These are phyloP conservation scores for Scelioninae gen. 1 DNA, from an alignment of 2,888 invertebrate genomes.

Conservation along the genomic window DNA sequence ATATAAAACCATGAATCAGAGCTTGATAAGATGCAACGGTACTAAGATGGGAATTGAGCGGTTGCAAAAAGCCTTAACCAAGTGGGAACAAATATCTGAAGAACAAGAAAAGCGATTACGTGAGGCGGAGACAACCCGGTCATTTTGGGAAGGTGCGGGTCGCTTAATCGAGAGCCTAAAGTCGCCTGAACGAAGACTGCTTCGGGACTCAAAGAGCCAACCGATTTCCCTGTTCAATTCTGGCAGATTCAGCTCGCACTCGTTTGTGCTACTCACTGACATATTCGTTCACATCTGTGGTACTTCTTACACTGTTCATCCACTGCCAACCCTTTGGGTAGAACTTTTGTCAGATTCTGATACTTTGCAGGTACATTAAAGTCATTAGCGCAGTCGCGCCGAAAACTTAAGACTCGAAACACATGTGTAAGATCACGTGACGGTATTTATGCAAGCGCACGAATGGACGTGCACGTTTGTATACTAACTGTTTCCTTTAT, in stretches of 20 bases:
- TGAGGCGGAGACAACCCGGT: constrained; percentile 89
- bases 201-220: constrained; percentile 90
- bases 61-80: constrained; percentile 86
- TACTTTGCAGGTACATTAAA: constrained; percentile 85
- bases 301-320: constrained; percentile 88
- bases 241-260: constrained; percentile 90
- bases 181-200: constrained; percentile 89
- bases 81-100: too few relatives aligned
- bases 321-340: constrained; percentile 91
- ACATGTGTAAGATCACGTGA: constrained; percentile 53
- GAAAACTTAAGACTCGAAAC: constrained; percentile 57
- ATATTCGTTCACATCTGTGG: constrained; percentile 91
- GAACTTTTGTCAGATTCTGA: constrained; percentile 89
- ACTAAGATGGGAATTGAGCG: constrained; percentile 85
- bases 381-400: constrained; percentile 51
- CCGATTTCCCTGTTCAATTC: constrained; percentile 89
- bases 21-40: constrained; percentile 85
- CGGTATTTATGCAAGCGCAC: constrained; percentile 62
- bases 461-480: too few relatives aligned
- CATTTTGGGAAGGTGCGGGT: constrained; percentile 90
- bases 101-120: constrained; percentile 87
- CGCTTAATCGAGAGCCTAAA: constrained; percentile 87
- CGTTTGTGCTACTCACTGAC: constrained; percentile 93
- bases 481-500: too few relatives aligned
- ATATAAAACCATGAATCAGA: constrained; percentile 87